These are phyloP conservation scores for Tachuris rubrigastra DNA, from an alignment of 2,113 vertebrate species.

Conservation along the genomic window DNA sequence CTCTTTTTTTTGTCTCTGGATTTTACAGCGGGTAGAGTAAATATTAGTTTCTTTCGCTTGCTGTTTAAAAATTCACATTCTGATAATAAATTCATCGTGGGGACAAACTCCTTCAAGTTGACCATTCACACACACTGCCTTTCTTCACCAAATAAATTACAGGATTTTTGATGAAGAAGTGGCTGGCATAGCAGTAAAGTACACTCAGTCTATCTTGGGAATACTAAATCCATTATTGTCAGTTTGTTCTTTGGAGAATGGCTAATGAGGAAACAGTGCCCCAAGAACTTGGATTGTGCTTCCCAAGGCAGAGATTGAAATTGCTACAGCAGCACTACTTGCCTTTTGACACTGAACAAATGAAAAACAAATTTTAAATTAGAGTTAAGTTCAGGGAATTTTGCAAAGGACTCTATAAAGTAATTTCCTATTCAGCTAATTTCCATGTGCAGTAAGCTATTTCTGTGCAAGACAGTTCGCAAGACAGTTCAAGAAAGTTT, in stretches of 20 bases:
- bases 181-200: conserved; percentile 3
- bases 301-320: conserved; percentile 23
- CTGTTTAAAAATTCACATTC: background rate
- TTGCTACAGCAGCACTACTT: conserved; percentile 11
- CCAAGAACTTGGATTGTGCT: background rate
- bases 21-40: background rate
- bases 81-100: background rate
- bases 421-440: conserved; percentile 18
- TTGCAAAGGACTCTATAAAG: background rate
- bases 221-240: conserved; percentile 57
- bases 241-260: conserved; percentile 50
- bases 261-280: conserved; percentile 24
- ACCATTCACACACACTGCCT: background rate
- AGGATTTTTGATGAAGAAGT: conserved; percentile 27
- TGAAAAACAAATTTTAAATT: conserved; percentile 44
- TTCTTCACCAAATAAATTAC: background rate
- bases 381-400: background rate
- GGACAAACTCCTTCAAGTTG: background rate
- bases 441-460: background rate
- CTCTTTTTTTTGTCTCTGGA: conserved; percentile 1
- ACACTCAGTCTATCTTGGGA: background rate
- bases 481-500: background rate
- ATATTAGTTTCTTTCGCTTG: background rate
- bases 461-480: background rate
- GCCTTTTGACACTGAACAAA: conserved; percentile 19